Evolutionary conservation across 2,113 vertebrate species (phyloP), one percentile per base, ranked within the genome.

Genomic region (Galemys pyrenaicus): DNA sequence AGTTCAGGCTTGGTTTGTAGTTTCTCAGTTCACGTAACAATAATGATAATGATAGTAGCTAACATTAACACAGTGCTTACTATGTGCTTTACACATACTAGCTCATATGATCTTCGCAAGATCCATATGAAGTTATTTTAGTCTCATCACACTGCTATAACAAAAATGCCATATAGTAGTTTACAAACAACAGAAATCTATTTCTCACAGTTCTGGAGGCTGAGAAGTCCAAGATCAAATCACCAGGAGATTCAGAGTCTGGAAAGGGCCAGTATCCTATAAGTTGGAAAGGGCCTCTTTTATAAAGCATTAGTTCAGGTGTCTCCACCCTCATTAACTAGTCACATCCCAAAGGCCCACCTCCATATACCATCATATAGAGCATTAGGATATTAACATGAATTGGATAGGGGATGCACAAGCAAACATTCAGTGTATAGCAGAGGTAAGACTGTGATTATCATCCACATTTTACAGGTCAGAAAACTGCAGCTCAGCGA

Each of bases 11-110:
- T 85, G 20, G 30, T 81, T 68, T 80, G 30, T 7, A 71, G 77
- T 94, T 96, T 95, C 67, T 87, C 41, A 56, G 30, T 86, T 95
- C 92, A 88, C 37, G 60, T 54, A 30, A 65, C 82, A 16, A 79
- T 39, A 39, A n/a, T 75, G 44, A 44, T 73, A 35, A 58, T 87
- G 44, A 86, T 39, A 77, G 20, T 65, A 88, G 15, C n/a, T 88
- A 92, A 71, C 13, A 62, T 71, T 92, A 65, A 87, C 78, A 73
- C 80, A 60, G 24, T 91, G 7, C 51, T 92, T 80, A 64, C 58
- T 82, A 26, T 46, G 58, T 75, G 6, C 22, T 92, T 95, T 80
- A 80, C 3, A 49, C 71, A 68, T 90, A 87, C 79, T 65, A 71
- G 70, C 35, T 73, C 35, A 41, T 56, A 85, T 16, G 77, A 90